phyloP scores from a whole-genome alignment of 2,113 vertebrate species.

The Buteo buteo region DNA sequence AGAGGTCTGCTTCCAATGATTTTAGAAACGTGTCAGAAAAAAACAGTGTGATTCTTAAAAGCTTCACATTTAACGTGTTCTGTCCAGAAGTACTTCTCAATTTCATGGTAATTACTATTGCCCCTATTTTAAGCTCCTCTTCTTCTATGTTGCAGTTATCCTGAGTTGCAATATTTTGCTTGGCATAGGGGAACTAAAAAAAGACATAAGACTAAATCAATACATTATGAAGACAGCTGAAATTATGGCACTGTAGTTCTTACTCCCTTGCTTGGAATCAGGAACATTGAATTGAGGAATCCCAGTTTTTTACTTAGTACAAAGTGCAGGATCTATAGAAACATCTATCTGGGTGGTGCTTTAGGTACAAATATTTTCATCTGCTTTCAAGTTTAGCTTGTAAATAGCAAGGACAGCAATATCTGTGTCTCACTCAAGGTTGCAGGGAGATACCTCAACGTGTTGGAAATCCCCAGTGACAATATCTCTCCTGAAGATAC shows the following conservation, averaged over 20 bases:
- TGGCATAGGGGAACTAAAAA: neutral
- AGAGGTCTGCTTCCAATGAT: neutral
- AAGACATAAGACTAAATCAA: neutral
- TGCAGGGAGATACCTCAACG: neutral
- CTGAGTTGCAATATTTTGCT: neutral
- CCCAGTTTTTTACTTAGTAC: neutral
- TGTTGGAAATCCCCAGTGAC: neutral
- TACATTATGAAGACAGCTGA: neutral
- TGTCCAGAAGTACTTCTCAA: neutral
- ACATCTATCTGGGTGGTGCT: neutral
- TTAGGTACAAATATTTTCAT: neutral
- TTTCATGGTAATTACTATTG: neutral
- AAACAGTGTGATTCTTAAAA: neutral
- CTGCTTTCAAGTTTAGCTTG: neutral
- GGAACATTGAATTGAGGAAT: neutral
- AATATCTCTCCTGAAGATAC: neutral
- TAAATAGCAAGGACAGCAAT: neutral
- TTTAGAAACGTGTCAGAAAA: neutral
- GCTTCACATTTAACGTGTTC: accelerated
- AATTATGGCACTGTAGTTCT: neutral
- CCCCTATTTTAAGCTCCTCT: neutral
- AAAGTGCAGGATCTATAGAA: neutral
- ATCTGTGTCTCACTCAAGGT: neutral
- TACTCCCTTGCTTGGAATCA: neutral
- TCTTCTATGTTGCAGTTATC: neutral